A percentile compares a stretch with the other conserved stretches of the same genome.
Conservation (phyloP, 2,113 vertebrate genomes). For the Pampusana beccarii region DNA sequence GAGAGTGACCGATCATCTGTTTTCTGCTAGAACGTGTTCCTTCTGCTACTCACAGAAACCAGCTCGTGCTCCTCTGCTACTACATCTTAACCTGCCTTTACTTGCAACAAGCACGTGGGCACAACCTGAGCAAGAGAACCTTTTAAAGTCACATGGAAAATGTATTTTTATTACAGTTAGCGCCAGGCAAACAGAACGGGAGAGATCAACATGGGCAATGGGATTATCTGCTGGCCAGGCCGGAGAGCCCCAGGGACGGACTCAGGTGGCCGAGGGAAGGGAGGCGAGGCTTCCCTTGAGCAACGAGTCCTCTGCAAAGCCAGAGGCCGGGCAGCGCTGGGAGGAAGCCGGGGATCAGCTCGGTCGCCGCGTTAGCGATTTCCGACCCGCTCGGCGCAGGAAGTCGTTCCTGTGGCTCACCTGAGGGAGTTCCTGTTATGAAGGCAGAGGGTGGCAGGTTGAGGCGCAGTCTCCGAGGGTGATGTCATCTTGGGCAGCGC, state of each 20-base stretch:
- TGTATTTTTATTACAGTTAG: not conserved
- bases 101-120: fast-evolving
- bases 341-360: conserved; percentile 73
- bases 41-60: not conserved
- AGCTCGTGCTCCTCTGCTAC: not conserved
- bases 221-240: not conserved
- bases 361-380: conserved; percentile 65
- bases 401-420: conserved; percentile 78
- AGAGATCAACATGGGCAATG: not conserved
- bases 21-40: not conserved
- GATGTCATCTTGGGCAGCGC: conserved; percentile 74
- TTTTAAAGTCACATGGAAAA: not conserved
- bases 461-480: conserved; percentile 69
- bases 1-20: not conserved
- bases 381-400: conserved; percentile 74
- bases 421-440: conserved; percentile 83
- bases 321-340: conserved; percentile 69
- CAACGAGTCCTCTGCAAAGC: conserved; percentile 28
- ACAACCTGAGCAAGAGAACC: not conserved
- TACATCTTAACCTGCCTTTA: not conserved
- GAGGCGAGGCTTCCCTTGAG: conserved; percentile 50
- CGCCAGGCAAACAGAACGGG: not conserved
- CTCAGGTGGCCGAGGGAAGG: conserved; percentile 22
- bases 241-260: not conserved
- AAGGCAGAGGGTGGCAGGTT: conserved; percentile 64